Conservation (phyloP, 2,113 vertebrate genomes). For the Dolichotis patagonum region DNA sequence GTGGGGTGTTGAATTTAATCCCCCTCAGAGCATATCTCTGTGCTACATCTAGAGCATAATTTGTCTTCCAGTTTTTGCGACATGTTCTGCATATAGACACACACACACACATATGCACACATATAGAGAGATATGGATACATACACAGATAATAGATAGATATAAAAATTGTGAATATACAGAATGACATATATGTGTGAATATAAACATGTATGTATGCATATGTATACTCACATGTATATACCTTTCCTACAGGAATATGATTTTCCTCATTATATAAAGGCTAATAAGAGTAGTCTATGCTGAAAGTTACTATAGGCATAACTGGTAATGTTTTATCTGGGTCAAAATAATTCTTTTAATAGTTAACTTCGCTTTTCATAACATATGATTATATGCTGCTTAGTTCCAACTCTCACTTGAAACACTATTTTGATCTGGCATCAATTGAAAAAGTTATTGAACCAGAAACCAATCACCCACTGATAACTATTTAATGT, state of each 20-base stretch:
- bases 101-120: not conserved
- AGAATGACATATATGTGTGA: not conserved
- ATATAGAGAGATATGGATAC: not conserved
- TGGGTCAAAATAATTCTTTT: not conserved
- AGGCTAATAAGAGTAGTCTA: not conserved
- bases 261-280: not conserved
- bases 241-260: not conserved
- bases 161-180: not conserved
- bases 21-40: not conserved
- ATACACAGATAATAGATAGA: not conserved
- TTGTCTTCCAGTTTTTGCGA: not conserved
- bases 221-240: no score
- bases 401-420: slow-evolving; percentile 21
- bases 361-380: slow-evolving; percentile 49
- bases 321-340: slow-evolving; percentile 35
- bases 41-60: not conserved
- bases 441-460: slow-evolving; percentile 65
- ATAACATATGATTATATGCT: slow-evolving; percentile 56
- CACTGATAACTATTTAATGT: not conserved
- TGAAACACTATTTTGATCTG: slow-evolving; percentile 73
- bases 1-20: accelerated
- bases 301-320: not conserved
- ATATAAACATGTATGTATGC: not conserved
- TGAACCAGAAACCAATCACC: slow-evolving; percentile 67
- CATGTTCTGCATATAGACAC: not conserved